Evolutionary conservation across 2,888 invertebrate genomes (phyloP), one percentile per base, ranked within the genome.

Genomic region (Autographa pulchrina): DNA sequence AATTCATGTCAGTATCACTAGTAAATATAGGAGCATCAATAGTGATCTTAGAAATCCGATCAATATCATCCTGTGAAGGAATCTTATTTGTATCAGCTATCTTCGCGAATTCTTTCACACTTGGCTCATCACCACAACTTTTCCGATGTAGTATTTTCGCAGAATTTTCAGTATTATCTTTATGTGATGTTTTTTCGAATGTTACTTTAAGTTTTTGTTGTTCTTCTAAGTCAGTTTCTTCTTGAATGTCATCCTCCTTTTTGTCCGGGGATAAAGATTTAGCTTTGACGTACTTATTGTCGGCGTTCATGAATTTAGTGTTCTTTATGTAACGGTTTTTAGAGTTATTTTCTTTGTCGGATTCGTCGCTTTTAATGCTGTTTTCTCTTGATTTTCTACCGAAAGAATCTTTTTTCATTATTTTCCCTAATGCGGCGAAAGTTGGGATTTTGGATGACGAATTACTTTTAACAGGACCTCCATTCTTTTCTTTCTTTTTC

Each of bases 31-130:
- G 98, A 0, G 98, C 98, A 89, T 98, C 97, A 18, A 97, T 97
- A 0, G 98, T 98, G n/a, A 98, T 97, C 91, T 98, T 97, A n/a
- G 98, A 98, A 88, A 98, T 98, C 83, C 98, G 96, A 90, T 98
- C 98, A 72, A 98, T 98, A 88, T 98, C 98, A 86, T 98, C 98
- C 89, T 98, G 97, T n/a, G 98, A 98, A 0, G 98, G 98, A 16
- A 97, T 96, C 65, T 94, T 95, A 0, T 90, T 91, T 0, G 90
- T 89, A 80, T 95, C 96, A 0, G 92, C 86, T 16, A 95, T 94
- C 85, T 91, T 93, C 31, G 87, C 84, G 48, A 92, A 89, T 0
- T 95, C 95, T 52, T 90, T 92, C 1, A 88, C 72, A 74, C 83
- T 92, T 0, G 95, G 95, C 70, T 96, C 96, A 56, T 96, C 96